Evolutionary conservation across 2,113 vertebrate species (phyloP).

Genomic region (Heliornis fulica): DNA sequence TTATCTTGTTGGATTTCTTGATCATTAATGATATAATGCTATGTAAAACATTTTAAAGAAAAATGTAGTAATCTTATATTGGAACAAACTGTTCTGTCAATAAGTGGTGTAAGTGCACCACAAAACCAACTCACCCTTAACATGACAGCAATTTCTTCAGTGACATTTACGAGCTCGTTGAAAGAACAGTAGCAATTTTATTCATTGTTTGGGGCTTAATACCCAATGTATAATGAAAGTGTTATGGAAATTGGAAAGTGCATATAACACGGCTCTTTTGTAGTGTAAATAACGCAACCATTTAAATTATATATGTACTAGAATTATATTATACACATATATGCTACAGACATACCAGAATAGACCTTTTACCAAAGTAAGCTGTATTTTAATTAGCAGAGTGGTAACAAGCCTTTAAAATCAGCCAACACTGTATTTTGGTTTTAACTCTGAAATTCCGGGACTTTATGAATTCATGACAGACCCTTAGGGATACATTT

Average conservation of each 20-base stretch:
- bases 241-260: constrained; percentile 52
- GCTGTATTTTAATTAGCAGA: constrained; percentile 56
- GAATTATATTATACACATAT: background rate
- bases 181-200: constrained; percentile 42
- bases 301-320: constrained; percentile 8
- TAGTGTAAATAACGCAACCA: constrained; percentile 43
- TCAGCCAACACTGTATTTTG: constrained; percentile 45
- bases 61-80: background rate
- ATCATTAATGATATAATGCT: background rate
- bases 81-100: constrained; percentile 47
- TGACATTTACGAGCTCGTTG: constrained; percentile 30
- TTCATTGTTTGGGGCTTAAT: constrained; percentile 43
- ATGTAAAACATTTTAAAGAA: constrained; percentile 26
- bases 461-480: constrained; percentile 66
- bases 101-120: background rate
- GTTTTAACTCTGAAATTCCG: constrained; percentile 65
- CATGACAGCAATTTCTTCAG: constrained; percentile 28
- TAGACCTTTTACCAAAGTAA: background rate
- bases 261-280: background rate
- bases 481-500: constrained; percentile 67
- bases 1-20: background rate
- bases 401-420: constrained; percentile 60
- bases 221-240: constrained; percentile 35
- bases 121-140: constrained; percentile 56
- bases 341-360: background rate